These are phyloP conservation scores for Hyles lineata DNA, from an alignment of 2,888 invertebrate genomes.

Conservation along the genomic window DNA sequence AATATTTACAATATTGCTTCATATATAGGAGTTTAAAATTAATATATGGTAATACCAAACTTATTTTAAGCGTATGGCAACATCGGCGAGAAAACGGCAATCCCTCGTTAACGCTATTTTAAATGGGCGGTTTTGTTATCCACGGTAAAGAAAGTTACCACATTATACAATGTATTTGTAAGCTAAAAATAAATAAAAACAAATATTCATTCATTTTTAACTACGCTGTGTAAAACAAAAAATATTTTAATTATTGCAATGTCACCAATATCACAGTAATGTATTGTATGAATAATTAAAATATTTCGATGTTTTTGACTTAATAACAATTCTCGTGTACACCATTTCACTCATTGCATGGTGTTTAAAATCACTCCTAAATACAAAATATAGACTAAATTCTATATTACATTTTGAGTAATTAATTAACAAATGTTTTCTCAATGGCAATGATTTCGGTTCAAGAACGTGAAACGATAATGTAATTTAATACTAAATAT, in stretches of 20 bases:
- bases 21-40: conserved; percentile 35
- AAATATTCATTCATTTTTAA: background rate
- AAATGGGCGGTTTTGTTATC: background rate
- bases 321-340: background rate
- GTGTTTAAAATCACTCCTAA: too few species aligned
- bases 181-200: background rate
- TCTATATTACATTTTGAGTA: too few species aligned
- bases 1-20: conserved; percentile 47
- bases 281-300: background rate
- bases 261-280: background rate
- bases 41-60: conserved; percentile 16
- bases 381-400: too few species aligned
- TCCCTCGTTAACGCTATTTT: conserved; percentile 23
- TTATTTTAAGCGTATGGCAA: conserved; percentile 42
- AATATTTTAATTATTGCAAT: conserved; percentile 3
- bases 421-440: too few species aligned
- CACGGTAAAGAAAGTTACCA: background rate
- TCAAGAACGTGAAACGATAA: too few species aligned
- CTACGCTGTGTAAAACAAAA: background rate
- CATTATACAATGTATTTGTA: background rate
- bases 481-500: too few species aligned
- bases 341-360: background rate
- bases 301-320: background rate
- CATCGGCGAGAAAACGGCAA: conserved; percentile 39
- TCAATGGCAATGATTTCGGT: too few species aligned